Base-by-base conservation (phyloP, 23 tunicate genomes). In the Botrylloides violaceus region DNA sequence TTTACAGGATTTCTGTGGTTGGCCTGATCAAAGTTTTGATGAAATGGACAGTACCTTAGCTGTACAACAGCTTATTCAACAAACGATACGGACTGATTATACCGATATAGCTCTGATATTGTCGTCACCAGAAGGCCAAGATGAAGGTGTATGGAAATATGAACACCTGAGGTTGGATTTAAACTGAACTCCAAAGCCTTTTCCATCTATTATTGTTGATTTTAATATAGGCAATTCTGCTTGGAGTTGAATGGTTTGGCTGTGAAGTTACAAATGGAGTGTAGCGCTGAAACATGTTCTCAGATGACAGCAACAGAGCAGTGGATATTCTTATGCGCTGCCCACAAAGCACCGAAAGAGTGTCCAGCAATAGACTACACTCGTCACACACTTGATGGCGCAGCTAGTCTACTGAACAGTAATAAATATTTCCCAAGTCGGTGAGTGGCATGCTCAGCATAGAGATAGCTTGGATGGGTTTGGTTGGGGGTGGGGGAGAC, bases 221-320 rank as follows among this genome's bases (percentile, higher is more conserved):
- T 25, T 20, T 58, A 36, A 34, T 65, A 30, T 78, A 90, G 98
- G 50, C 98, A 93, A 53, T 93, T 93, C 70, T 93, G 98, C 43
- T 43, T 84, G 72, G 98, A 93, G 66, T 50, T 93, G 26, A 93
- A 93, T 62, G 89, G 94, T 27, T 74, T 93, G 0, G 95, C 98
- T 2, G 79, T 81, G 26, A 72, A 73, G 49, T 68, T 93, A 26
- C 98, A 93, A 36, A 30, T 80, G 31, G 98, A 93, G 62, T 93
- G 98, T 56, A 80, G 81, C 29, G 84, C 98, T 4, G 76, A 76
- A 28, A 85, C 94, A 57, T 93, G 98, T 62, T 68, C 84, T 2
- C 88, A 93, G 64, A 93, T 93, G 98, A 93, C 98, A 25, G 98
- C 98, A 2, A 93, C 98, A 4, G 95, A 87, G n/a, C 98, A 93